phyloP scores from a whole-genome alignment of 2,888 invertebrate genomes.

The Sturmia bella region DNA sequence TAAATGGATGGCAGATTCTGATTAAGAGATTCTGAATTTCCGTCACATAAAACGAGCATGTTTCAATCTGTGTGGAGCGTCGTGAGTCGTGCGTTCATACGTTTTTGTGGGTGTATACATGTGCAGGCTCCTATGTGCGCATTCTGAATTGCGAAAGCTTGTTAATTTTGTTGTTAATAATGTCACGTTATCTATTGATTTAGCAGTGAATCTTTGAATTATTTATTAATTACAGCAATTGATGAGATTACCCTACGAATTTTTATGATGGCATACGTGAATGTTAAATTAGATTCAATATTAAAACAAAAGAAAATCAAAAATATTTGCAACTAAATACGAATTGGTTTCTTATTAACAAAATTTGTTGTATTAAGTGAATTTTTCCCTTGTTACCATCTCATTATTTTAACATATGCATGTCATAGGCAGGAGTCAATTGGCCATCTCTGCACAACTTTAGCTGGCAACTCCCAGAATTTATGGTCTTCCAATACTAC shows the following conservation, averaged over 20 bases:
- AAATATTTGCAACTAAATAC: no score
- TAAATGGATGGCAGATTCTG: conserved; percentile 10
- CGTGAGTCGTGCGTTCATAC: conserved; percentile 16
- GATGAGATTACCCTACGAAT: conserved; percentile 55
- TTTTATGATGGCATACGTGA: not conserved
- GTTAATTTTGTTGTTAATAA: conserved; percentile 73
- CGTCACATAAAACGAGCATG: conserved; percentile 47
- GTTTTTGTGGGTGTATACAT: conserved; percentile 47
- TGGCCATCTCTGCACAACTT: no score
- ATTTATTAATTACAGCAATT: conserved; percentile 78
- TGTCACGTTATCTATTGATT: conserved; percentile 81
- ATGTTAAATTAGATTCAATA: not conserved
- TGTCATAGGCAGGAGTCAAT: no score
- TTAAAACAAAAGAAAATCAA: no score
- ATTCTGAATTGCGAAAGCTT: conserved; percentile 33
- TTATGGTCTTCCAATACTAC: no score
- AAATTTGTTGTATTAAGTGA: no score
- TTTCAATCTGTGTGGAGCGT: conserved; percentile 30
- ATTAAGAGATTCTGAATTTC: conserved; percentile 46
- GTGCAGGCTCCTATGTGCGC: not conserved
- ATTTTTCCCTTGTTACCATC: no score
- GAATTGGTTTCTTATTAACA: no score
- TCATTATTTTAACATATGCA: no score
- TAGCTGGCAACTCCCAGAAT: no score
- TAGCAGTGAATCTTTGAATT: conserved; percentile 75